Base-by-base conservation (phyloP, 2,888 invertebrate genomes). In the Oxyteleia sp. region DNA sequence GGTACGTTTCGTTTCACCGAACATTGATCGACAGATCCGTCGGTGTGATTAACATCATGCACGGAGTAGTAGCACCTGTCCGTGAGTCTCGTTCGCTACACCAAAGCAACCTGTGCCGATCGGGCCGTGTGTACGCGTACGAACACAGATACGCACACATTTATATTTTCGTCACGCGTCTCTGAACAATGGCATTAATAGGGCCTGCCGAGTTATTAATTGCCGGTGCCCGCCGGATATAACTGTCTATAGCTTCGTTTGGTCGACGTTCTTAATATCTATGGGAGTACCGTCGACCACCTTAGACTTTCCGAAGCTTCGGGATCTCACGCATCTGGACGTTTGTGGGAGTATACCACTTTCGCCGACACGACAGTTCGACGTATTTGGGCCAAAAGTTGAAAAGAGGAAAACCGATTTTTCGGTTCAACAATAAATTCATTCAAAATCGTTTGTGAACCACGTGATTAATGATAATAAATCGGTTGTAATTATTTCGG, bases 131-230 rank as follows among this genome's bases (percentile, higher is more conserved):
- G 76, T 72, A 68, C 71, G 55, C 43, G 80, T 47, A 64, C 66
- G 71, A 59, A 63, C 68, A 69, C 45, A 66, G 29, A 51, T 61
- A 76, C 84, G 49, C 80, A 87, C 86, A 88, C 89, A 78, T 68
- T 85, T 86, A 84, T 81, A 86, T 85, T 87, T 87, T 87, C 92
- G 93, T 93, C 92, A 92, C 93, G 93, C 93, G 91, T 92, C 92
- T 92, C 92, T 93, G 93, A 92, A 92, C 92, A 93, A 92, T 93
- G 90, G 92, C 92, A 93, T 93, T 92, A 92, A 93, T 92, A 91
- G 92, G 92, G 91, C 87, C 91, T 88, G 91, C 88, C 90, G 92
- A 92, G 92, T 93, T 92, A 92, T 93, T 93, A 93, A 93, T 93
- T 92, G 92, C 91, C 90, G 89, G 89, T 92, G 87, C 90, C 90